Conservation (phyloP, 2,888 invertebrate species). For the Macrosiphum euphorbiae region DNA sequence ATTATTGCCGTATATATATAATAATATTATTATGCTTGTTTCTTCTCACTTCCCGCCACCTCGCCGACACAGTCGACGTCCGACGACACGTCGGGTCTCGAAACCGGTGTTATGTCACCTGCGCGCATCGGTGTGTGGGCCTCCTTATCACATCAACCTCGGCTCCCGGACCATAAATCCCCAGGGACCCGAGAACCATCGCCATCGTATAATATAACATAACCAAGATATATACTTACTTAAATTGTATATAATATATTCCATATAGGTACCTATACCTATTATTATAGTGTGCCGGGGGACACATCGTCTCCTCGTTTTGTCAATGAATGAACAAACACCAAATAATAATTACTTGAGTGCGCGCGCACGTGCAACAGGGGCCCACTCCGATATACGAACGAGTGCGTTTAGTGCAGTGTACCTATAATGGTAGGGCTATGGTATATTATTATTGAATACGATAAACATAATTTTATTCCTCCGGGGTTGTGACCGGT, state of each 20-base stretch:
- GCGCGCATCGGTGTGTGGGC: conserved; percentile 32
- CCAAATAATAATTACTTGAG: not conserved
- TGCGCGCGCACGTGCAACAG: not conserved
- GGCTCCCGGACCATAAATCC: conserved; percentile 60
- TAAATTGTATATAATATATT: not conserved
- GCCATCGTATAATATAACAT: not conserved
- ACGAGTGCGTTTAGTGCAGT: too few species aligned
- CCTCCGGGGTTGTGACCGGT: not conserved
- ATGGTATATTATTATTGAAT: not conserved
- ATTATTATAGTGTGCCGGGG: not conserved
- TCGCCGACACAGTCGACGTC: not conserved
- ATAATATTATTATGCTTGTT: not conserved
- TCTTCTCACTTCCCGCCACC: not conserved
- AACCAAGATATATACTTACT: not conserved
- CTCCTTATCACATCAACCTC: conserved; percentile 36
- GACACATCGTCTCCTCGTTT: conserved; percentile 10
- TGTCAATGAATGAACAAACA: not conserved
- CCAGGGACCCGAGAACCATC: not conserved
- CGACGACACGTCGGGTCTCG: conserved; percentile 21
- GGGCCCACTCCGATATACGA: not conserved
- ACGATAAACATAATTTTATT: not conserved
- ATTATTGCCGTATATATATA: not conserved
- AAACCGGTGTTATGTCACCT: conserved; percentile 61
- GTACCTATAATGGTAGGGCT: too few species aligned
- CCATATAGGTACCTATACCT: not conserved